A percentile compares a stretch with the other conserved stretches of the same genome.
phyloP scores from a whole-genome alignment of 1,140 invertebrate genomes.

The Drosophila equinoxialis region DNA sequence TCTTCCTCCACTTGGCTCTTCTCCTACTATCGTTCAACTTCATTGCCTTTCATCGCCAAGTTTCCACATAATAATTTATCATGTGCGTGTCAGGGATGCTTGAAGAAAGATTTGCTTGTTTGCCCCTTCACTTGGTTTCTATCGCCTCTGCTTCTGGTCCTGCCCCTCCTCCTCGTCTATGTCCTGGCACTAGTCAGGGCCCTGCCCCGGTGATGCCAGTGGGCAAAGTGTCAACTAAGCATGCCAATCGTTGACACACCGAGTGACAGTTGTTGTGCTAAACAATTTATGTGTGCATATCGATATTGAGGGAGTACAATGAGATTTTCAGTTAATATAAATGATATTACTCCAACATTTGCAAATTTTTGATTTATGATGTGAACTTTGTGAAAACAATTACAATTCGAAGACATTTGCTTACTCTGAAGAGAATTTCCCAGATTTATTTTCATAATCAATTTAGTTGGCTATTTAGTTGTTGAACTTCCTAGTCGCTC shows the following conservation, averaged over 20 bases:
- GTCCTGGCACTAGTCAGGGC: not conserved
- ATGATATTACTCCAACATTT: not conserved
- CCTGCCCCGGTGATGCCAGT: not conserved
- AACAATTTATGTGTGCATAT: slow-evolving; percentile 7
- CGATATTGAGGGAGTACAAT: not conserved
- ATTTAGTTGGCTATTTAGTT: too few species aligned
- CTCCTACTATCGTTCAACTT: slow-evolving; percentile 7
- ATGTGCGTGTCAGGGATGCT: slow-evolving; percentile 56
- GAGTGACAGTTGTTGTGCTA: slow-evolving; percentile 29
- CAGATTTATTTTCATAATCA: too few species aligned
- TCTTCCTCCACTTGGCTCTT: not conserved
- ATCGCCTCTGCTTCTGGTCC: not conserved
- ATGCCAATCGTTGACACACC: slow-evolving; percentile 51
- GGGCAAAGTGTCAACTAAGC: slow-evolving; percentile 40
- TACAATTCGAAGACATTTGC: too few species aligned
- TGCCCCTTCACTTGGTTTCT: not conserved
- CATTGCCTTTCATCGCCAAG: slow-evolving; percentile 55
- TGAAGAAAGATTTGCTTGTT: slow-evolving; percentile 53
- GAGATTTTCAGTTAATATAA: not conserved
- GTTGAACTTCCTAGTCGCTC: too few species aligned
- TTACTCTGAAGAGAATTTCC: too few species aligned
- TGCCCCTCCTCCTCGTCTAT: not conserved
- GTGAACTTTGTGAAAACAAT: not conserved
- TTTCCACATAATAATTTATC: slow-evolving; percentile 69
- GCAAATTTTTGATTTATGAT: slow-evolving; percentile 2